These are phyloP conservation scores for Acanthosepion esculentum DNA, from an alignment of 2,888 invertebrate species.

Conservation along the genomic window DNA sequence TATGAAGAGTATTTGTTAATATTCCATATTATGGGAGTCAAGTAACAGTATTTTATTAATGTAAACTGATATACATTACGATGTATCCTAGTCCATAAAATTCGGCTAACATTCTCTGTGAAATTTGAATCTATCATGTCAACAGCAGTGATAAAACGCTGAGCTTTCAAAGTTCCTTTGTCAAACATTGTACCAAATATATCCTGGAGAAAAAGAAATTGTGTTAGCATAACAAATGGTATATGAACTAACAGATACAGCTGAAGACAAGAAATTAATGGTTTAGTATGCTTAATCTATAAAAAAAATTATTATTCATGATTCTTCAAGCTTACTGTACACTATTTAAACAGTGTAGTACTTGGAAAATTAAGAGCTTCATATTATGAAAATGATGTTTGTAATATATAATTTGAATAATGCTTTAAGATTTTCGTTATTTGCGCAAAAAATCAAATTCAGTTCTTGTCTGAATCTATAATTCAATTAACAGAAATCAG, in stretches of 20 bases:
- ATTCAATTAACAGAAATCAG: too few species aligned
- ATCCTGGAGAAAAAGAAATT: constrained; percentile 60
- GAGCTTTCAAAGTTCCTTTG: constrained; percentile 72
- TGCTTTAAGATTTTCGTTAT: too few species aligned
- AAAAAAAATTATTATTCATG: too few species aligned
- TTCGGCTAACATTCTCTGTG: constrained; percentile 70
- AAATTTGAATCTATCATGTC: constrained; percentile 67
- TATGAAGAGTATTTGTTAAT: too few species aligned
- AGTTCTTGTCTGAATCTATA: too few species aligned
- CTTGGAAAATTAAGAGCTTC: too few species aligned
- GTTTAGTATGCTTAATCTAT: too few species aligned
- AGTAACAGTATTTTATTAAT: neutral
- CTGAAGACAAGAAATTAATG: neutral
- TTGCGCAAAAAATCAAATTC: too few species aligned
- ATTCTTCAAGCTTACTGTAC: too few species aligned
- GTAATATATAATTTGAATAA: too few species aligned
- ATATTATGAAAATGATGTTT: too few species aligned
- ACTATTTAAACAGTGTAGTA: too few species aligned
- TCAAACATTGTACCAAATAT: constrained; percentile 65
- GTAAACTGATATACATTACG: constrained; percentile 61
- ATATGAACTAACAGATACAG: neutral
- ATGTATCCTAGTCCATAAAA: constrained; percentile 74
- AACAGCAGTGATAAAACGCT: constrained; percentile 74
- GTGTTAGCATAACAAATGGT: neutral
- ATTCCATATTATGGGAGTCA: neutral